Base-by-base conservation (phyloP, 2,888 invertebrate genomes). In the Nysson spinosus region DNA sequence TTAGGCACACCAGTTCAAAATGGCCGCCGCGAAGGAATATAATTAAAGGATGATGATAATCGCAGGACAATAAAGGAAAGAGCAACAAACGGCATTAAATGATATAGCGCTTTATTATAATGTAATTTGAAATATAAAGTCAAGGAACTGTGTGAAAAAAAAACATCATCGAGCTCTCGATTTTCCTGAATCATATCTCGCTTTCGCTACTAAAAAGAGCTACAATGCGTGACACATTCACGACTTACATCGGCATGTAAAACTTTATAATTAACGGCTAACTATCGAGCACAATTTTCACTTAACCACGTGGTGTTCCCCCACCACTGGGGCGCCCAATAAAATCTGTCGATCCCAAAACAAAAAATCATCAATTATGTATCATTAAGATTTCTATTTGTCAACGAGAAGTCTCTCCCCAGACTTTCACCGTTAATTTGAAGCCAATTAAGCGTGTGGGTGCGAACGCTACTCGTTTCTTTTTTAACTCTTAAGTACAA, bases 21-120 rank as follows among this genome's bases (percentile, higher is more conserved):
- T n/a, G n/a, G n/a, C n/a, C n/a, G n/a, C n/a, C n/a, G n/a, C n/a
- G n/a, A n/a, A n/a, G n/a, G n/a, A n/a, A n/a, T n/a, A n/a, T 14
- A 50, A 0, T 5, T 6, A 2, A 37, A 28, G 14, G 26, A 12
- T 9, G 11, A n/a, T 16, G 7, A n/a, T 4, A 16, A 6, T 24
- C 2, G 42, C 12, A 26, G 4, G 42, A 9, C 24, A 12, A n/a
- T 6, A 12, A 11, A 3, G 43, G 12, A 11, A 5, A 5, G 22
- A 28, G 4, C 12, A 55, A n/a, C 1, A 17, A 12, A 12, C 32
- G 6, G 24, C 30, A 17, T 39, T 73, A 74, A 74, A 74, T 83
- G 77, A 79, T 85, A 82, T 77, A 84, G 73, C 68, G 54, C 72
- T 84, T 84, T 83, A 83, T 85, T 85, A 79, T 83, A 84, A 83